Evolutionary conservation across 2,797 vertebrate species (phyloP).

Genomic region (Esox lucius): DNA sequence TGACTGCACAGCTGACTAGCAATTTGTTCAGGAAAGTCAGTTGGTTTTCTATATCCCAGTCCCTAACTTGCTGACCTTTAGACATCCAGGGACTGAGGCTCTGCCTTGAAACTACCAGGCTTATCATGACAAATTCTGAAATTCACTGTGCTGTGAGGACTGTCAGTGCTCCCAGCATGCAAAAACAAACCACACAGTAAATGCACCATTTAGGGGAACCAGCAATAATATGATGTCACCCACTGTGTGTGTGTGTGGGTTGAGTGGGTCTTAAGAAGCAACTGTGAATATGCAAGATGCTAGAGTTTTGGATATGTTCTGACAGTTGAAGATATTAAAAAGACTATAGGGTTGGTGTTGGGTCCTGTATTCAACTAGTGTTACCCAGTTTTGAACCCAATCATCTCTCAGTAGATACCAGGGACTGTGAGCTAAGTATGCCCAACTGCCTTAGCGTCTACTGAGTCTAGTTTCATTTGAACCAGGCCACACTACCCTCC

Average conservation of each 20-base stretch:
- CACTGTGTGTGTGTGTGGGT: not conserved
- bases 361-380: not conserved
- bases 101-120: not conserved
- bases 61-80: not conserved
- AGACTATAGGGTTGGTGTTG: not conserved
- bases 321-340: not conserved
- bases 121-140: not conserved
- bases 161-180: not conserved
- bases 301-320: not conserved
- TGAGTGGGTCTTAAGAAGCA: constrained; percentile 1
- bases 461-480: not conserved
- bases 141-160: not conserved
- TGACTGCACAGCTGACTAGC: not conserved
- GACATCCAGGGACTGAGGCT: not conserved
- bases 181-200: constrained; percentile 2
- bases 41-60: not conserved
- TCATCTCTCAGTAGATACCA: not conserved
- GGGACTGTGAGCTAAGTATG: not conserved
- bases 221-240: not conserved
- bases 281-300: not conserved
- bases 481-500: constrained; percentile 1
- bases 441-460: not conserved
- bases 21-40: not conserved
- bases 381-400: not conserved
- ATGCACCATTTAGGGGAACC: not conserved